Base-by-base conservation (phyloP, 2,113 vertebrate genomes). In the Brachirus orientalis region DNA sequence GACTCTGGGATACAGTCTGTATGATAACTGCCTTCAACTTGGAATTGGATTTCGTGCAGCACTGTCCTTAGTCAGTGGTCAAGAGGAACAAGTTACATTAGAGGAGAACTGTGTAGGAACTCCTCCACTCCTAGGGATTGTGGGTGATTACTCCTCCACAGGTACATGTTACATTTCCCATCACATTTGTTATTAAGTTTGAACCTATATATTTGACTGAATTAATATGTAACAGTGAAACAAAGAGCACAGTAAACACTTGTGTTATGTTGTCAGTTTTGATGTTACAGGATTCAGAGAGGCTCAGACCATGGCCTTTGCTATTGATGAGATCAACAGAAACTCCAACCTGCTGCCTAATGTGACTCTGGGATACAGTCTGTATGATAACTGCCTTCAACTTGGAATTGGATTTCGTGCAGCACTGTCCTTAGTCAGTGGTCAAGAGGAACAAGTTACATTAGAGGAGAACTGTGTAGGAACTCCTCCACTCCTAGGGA, bases 121-220 rank as follows among this genome's bases (percentile, higher is more conserved):
- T 3, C 84, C 91, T 10, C 86, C 87, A 1, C 79, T 91, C 18
- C 33, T 90, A 7, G 91, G 80, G 7, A 84, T 92, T 51, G 86
- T 92, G 11, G 91, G 91, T 35, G 90, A 91, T 59, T 69, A 88
- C 8, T 83, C 74, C 3, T 91, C 91, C 2, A 88, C 87, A 33
- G 58, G 83, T 22, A 86, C 85, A n/a, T n/a, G n/a, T n/a, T n/a
- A n/a, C n/a, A n/a, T n/a, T n/a, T n/a, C n/a, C n/a, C n/a, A n/a
- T n/a, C n/a, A n/a, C n/a, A n/a, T n/a, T n/a, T n/a, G n/a, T n/a
- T n/a, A n/a, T n/a, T n/a, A n/a, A n/a, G n/a, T n/a, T n/a, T n/a
- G n/a, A n/a, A n/a, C n/a, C n/a, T n/a, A n/a, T n/a, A n/a, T n/a
- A n/a, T n/a, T n/a, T n/a, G n/a, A n/a, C n/a, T n/a, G n/a, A n/a